Base-by-base conservation (phyloP, 1,140 invertebrate genomes). In the Pemphigus obesinymphae region DNA sequence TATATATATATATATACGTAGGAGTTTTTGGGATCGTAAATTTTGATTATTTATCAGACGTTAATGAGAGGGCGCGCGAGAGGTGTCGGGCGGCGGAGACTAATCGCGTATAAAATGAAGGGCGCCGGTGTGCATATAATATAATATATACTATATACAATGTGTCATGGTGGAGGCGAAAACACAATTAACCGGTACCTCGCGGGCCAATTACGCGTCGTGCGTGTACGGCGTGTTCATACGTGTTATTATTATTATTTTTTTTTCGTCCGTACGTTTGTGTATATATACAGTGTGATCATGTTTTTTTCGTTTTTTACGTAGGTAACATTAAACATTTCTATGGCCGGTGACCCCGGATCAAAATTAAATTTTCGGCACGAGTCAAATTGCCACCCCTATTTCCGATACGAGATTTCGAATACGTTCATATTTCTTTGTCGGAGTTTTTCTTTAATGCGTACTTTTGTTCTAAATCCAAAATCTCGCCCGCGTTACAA, bases 141-240 rank as follows among this genome's bases (percentile, higher is more conserved):
- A n/a, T n/a, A n/a, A n/a, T n/a, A n/a, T n/a, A n/a, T n/a, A n/a
- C n/a, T n/a, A n/a, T 63, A 7, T 31, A 63, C 37, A 61, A 80
- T 80, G 53, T 80, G 76, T 80, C 76, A 80, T 80, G 76, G 53
- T 61, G 55, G 75, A 80, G 55, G 37, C 76, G 26, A 80, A 80
- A 80, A 80, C 8, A n/a, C 53, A 80, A 80, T 80, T 80, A 80
- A 80, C 76, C 76, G 76, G 34, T 63, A 63, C 29, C 55, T 80
- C 76, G 37, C 7, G 76, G 37, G n/a, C 55, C n/a, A 63, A 80
- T 78, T 78, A 78, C 75, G 15, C 26, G 37, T 26, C 37, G 31
- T 4, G 17, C 40, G 45, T 48, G 6, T 29, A 45, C 20, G 2
- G 68, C n/a, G 50, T 53, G 2, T 53, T 40, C n/a, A 20, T 53